A percentile compares a stretch with the other conserved stretches of the same genome.
Evolutionary conservation across 2,797 vertebrate species (phyloP).

Genomic region (Lindbergichthys nudifrons): DNA sequence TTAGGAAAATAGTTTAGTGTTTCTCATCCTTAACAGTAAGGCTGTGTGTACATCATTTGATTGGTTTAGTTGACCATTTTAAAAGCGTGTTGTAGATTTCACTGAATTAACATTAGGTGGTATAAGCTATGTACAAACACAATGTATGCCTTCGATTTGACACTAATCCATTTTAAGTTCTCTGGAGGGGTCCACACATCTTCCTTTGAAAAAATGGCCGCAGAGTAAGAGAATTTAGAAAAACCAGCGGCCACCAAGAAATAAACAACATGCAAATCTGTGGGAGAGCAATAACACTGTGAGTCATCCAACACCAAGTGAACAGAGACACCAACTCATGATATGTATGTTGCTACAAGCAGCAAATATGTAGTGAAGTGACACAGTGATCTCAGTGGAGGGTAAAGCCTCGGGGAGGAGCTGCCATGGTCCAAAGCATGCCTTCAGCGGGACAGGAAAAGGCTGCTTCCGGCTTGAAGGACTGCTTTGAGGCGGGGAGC

Average conservation of each 20-base stretch:
- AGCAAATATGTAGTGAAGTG: constrained; percentile 42
- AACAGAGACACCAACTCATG: constrained; percentile 28
- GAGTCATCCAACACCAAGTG: constrained; percentile 3
- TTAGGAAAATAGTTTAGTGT: neutral
- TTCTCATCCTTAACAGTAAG: neutral
- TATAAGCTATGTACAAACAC: neutral
- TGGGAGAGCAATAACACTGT: constrained; percentile 7
- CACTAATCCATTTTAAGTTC: constrained; percentile 12
- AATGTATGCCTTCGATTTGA: constrained; percentile 10
- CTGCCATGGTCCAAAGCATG: constrained; percentile 38
- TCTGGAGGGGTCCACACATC: neutral
- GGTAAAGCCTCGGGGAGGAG: constrained; percentile 27
- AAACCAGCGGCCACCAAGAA: neutral
- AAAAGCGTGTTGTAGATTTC: neutral
- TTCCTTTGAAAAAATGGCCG: constrained; percentile 1
- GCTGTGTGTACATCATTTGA: no score
- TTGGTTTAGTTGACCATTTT: neutral
- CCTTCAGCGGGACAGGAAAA: constrained; percentile 21
- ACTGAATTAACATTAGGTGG: neutral
- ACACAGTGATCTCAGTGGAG: constrained; percentile 49
- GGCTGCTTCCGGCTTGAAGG: constrained; percentile 20
- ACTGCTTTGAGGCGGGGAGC: constrained; percentile 26
- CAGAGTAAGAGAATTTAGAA: constrained; percentile 6
- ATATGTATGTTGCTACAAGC: constrained; percentile 33
- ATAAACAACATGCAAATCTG: constrained; percentile 8